phyloP scores from a whole-genome alignment of 2,113 vertebrate genomes.

The Catharus minimus region DNA sequence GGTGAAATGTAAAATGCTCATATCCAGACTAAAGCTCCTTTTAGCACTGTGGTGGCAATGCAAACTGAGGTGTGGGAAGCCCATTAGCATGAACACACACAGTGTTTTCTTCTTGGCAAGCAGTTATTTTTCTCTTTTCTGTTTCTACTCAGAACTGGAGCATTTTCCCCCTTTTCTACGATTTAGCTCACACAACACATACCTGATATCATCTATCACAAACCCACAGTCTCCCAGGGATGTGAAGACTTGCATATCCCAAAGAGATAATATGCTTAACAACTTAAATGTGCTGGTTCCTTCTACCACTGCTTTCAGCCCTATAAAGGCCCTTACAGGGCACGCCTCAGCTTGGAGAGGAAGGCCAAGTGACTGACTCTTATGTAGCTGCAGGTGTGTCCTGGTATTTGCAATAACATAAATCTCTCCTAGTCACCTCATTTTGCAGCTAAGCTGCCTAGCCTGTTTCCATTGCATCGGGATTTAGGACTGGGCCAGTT shows the following conservation, averaged over 20 bases:
- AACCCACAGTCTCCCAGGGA: not conserved
- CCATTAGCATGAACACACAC: not conserved
- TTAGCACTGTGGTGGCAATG: not conserved
- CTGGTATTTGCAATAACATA: conserved; percentile 15
- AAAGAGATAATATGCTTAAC: not conserved
- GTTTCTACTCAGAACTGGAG: not conserved
- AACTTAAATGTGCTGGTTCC: not conserved
- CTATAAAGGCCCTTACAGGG: not conserved
- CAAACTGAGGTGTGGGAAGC: not conserved
- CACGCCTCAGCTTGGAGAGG: not conserved
- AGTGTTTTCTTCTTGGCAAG: not conserved
- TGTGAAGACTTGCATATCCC: not conserved
- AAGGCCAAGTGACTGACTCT: not conserved
- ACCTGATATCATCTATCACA: not conserved
- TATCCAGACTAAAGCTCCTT: not conserved
- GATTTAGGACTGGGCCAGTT: conserved; percentile 33
- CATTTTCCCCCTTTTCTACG: not conserved
- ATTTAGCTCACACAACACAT: not conserved
- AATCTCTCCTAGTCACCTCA: conserved; percentile 47
- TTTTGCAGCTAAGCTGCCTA: conserved; percentile 41
- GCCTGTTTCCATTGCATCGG: not conserved
- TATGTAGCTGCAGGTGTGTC: not conserved
- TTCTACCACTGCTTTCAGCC: not conserved
- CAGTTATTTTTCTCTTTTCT: not conserved
- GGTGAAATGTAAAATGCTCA: not conserved